Base-by-base conservation (phyloP, 2,888 invertebrate genomes). In the Calameuta filiformis region DNA sequence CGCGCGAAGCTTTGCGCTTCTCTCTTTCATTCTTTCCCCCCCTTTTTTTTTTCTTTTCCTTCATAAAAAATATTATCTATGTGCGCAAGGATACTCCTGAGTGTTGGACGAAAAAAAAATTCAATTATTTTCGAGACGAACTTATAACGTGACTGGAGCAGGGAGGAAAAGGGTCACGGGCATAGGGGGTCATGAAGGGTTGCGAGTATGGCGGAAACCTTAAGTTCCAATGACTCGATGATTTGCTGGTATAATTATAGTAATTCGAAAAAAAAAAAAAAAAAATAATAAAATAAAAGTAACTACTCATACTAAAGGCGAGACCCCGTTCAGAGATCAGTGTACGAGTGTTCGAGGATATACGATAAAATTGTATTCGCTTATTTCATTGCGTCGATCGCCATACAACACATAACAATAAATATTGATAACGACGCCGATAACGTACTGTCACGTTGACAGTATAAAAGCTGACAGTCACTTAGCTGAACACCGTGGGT, bases 31-130 rank as follows among this genome's bases (percentile, higher is more conserved):
- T 69, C 73, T 77, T 68, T 34, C 76, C 73, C 1, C 3, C 3
- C n/a, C 68, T 68, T 68, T 75, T 76, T 3, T 71, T 74, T 68
- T 34, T 69, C 77, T 11, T 34, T 35, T 76, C 75, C n/a, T 68
- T 75, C 73, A 40, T 37, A 79, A 75, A 77, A 77, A 77, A 77
- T 77, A 77, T 77, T 37, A 69, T 77, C 77, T 77, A 75, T 77
- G 40, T 56, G 73, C 71, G 75, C 71, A 73, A 76, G 33, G 76
- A 76, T 71, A 76, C 75, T 78, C 75, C 40, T 78, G 75, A 69
- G 78, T 78, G 75, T 75, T 75, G 75, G 78, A 78, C 75, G 75
- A 78, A 75, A 37, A 40, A 40, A 69, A 75, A 73, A 69, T 34
- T 23, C 23, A 33, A 34, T 68, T 71, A 73, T 71, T 40, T 75